These are phyloP conservation scores for Pollicipes pollicipes DNA, from an alignment of 1,140 invertebrate genomes.

Conservation along the genomic window DNA sequence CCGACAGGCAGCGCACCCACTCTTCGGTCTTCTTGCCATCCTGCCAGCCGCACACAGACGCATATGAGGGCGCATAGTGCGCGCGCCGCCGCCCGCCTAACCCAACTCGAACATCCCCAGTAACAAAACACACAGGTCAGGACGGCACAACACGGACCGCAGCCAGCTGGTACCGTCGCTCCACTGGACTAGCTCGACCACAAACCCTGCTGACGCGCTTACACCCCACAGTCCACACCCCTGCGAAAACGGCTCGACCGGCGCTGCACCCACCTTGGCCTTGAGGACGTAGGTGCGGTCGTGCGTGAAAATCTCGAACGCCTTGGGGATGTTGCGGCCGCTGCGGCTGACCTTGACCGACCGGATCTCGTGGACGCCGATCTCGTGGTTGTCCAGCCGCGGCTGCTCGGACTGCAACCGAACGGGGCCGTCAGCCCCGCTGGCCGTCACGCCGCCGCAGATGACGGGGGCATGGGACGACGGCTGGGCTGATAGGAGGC, in stretches of 20 bases:
- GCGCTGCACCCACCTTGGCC: constrained; percentile 38
- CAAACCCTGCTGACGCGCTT: no score
- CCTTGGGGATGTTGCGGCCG: constrained; percentile 74
- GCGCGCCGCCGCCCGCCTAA: no score
- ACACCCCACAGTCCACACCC: no score
- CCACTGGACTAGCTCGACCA: no score
- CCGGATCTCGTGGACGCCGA: constrained; percentile 76
- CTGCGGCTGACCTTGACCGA: constrained; percentile 73
- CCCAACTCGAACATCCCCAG: background rate
- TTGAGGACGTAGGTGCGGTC: constrained; percentile 80
- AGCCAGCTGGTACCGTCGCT: no score
- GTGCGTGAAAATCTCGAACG: constrained; percentile 88
- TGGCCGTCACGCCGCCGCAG: no score
- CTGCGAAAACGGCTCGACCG: no score
- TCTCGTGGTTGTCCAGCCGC: constrained; percentile 17
- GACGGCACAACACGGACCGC: no score
- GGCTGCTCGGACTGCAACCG: constrained; percentile 15
- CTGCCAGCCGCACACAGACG: constrained; percentile 13
- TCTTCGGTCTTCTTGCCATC: constrained; percentile 86
- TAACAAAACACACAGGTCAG: background rate
- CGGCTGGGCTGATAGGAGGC: no score
- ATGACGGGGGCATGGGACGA: no score
- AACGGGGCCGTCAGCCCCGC: background rate
- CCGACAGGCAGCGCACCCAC: constrained; percentile 78
- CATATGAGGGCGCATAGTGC: no score